Conservation (phyloP, 2,888 invertebrate genomes). For the Lepidochrysops patricia region DNA sequence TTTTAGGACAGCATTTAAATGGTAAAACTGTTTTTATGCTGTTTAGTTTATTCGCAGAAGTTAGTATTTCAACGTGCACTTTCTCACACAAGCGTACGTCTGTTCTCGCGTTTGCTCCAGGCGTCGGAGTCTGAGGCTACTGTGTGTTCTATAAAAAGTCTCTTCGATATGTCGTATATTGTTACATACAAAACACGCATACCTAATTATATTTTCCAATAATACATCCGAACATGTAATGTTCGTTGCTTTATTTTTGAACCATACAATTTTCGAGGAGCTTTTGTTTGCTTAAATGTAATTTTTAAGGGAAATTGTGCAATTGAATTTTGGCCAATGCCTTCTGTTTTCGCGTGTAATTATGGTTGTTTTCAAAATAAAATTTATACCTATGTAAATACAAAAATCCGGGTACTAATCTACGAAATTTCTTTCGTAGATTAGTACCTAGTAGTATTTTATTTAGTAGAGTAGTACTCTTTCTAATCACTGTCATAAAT, state of each 20-base stretch:
- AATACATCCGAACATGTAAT: neutral
- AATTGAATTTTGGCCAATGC: neutral
- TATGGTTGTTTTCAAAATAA: no score
- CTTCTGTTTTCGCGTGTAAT: no score
- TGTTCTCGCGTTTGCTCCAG: conserved; percentile 27
- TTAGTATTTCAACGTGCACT: no score
- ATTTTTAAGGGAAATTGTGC: neutral
- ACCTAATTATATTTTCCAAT: conserved; percentile 14
- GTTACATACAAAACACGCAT: conserved; percentile 27
- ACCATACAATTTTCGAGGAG: neutral
- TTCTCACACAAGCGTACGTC: conserved; percentile 31
- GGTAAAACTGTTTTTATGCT: no score
- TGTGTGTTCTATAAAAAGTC: conserved; percentile 60
- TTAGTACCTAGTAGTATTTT: no score
- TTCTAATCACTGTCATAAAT: no score
- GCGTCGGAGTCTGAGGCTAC: conserved; percentile 47
- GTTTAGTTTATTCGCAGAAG: no score
- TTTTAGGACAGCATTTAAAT: no score
- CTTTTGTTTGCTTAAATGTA: neutral
- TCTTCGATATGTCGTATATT: conserved; percentile 52
- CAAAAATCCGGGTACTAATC: no score
- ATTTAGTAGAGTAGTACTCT: no score
- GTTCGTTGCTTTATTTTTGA: neutral
- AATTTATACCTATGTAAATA: no score
- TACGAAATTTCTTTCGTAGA: no score